Conservation (phyloP, 2,113 vertebrate species). For the Anarrhichthys ocellatus region DNA sequence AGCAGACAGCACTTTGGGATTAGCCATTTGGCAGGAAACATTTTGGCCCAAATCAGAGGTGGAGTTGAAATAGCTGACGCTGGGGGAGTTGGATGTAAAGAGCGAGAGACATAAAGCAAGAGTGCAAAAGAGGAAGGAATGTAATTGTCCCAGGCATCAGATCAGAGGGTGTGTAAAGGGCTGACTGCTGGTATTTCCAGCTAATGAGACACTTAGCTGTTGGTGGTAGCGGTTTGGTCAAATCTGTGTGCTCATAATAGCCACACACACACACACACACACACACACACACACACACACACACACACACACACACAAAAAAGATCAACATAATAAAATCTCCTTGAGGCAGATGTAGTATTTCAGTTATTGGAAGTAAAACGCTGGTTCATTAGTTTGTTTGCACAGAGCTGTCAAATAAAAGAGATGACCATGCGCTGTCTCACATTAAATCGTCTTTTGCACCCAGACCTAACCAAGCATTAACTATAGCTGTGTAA, state of each 20-base stretch:
- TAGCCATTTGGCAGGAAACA: constrained; percentile 68
- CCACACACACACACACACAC: constrained; percentile 15
- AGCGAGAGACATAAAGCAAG: constrained; percentile 40
- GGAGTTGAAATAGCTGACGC: constrained; percentile 68
- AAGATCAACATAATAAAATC: constrained; percentile 22
- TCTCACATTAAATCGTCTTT: neutral
- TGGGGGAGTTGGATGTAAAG: constrained; percentile 44
- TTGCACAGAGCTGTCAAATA: neutral
- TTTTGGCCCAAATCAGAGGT: constrained; percentile 67
- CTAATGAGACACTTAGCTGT: constrained; percentile 72
- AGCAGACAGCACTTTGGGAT: constrained; percentile 67
- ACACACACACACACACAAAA: constrained; percentile 11
- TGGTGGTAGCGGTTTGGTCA: constrained; percentile 57
- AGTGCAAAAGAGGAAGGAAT: constrained; percentile 34
- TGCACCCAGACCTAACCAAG: neutral
- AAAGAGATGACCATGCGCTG: neutral
- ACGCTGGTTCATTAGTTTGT: neutral
- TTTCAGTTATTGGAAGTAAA: constrained; percentile 3
- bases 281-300: neutral
- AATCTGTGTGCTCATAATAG: constrained; percentile 33
- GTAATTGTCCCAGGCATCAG: constrained; percentile 60
- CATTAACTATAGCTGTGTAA: neutral
- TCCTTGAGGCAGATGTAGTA: neutral
- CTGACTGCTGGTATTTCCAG: constrained; percentile 63
- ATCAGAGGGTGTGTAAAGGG: constrained; percentile 52